Percentiles rank a stretch among this genome's conserved stretches.
Evolutionary conservation across 2,113 vertebrate genomes (phyloP).

Genomic region (Pachycephala philippinensis): DNA sequence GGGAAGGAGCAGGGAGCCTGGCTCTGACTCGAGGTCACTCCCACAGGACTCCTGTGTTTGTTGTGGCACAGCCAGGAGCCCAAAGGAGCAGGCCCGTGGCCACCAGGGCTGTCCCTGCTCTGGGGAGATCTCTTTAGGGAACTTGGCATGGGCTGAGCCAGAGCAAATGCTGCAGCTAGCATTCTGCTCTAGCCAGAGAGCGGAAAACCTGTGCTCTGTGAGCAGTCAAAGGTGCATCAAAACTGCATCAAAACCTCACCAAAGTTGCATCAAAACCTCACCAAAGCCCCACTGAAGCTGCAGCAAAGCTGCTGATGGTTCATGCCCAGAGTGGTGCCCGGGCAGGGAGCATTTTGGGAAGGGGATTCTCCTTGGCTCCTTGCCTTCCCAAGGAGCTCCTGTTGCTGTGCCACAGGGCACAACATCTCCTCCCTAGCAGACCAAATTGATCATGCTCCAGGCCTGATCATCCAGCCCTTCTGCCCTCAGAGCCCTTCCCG

Average conservation of each 20-base stretch:
- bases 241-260: not conserved
- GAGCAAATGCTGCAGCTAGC: not conserved
- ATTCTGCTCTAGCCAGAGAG: too few species aligned
- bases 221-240: not conserved
- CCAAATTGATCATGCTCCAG: fast-evolving
- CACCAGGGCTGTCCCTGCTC: fast-evolving
- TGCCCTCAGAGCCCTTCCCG: fast-evolving
- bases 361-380: not conserved
- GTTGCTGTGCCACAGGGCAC: not conserved
- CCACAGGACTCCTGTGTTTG: fast-evolving
- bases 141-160: fast-evolving
- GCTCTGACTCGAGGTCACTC: not conserved
- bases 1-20: not conserved
- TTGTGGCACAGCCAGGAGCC: not conserved
- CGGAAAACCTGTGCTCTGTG: fast-evolving
- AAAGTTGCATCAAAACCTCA: not conserved
- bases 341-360: not conserved
- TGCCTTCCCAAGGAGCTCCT: not conserved
- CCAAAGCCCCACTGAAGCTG: not conserved
- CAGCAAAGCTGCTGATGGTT: not conserved
- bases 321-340: fast-evolving
- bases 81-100: fast-evolving
- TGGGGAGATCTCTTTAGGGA: not conserved
- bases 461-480: not conserved
- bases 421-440: not conserved